phyloP scores from a whole-genome alignment of 2,888 invertebrate species.

The Ommatoiulus sabulosus region DNA sequence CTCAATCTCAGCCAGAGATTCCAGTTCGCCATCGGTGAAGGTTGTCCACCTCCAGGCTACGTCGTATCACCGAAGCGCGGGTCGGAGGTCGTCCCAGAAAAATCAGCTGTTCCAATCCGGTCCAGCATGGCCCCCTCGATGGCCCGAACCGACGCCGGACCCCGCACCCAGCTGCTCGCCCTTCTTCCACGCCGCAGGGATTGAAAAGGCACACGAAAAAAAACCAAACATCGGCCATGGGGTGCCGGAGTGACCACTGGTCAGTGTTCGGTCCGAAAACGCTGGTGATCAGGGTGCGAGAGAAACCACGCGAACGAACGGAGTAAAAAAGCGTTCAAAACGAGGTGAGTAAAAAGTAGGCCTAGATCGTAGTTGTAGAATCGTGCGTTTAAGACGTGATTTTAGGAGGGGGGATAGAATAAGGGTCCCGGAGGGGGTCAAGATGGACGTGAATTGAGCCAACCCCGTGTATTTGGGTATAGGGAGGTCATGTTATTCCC shows the following conservation, averaged over 20 bases:
- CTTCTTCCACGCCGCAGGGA: no score
- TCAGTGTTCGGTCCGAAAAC: conserved; percentile 34
- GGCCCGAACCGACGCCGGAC: neutral
- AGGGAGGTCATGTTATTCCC: neutral
- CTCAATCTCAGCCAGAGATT: no score
- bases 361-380: no score
- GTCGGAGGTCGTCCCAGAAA: no score
- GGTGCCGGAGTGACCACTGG: conserved; percentile 19
- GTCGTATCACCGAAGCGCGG: no score
- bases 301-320: conserved; percentile 11
- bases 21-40: no score
- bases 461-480: neutral
- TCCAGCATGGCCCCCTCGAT: neutral
- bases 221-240: neutral
- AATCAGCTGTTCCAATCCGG: no score
- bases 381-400: no score
- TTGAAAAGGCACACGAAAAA: neutral
- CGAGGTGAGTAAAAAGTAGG: no score
- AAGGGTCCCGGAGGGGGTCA: neutral
- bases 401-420: no score
- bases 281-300: conserved; percentile 27
- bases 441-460: neutral
- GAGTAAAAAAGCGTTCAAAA: no score
- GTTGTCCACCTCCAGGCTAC: no score
- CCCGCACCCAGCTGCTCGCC: neutral